These are phyloP conservation scores for Acanthosepion pharaonis DNA, from an alignment of 2,888 invertebrate species.

Conservation along the genomic window DNA sequence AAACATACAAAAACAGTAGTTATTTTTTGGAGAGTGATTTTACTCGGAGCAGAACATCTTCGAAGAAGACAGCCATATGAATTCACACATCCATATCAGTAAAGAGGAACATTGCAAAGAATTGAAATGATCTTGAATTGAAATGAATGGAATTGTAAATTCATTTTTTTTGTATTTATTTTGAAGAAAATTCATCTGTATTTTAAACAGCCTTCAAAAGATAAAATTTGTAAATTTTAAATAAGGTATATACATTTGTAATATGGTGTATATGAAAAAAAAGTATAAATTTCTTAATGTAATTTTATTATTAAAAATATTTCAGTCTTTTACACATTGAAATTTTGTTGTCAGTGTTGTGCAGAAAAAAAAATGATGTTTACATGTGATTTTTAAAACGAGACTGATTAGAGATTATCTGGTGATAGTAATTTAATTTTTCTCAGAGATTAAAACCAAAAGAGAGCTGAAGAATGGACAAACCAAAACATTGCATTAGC, in stretches of 20 bases:
- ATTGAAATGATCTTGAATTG: neutral
- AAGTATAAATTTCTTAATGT: neutral
- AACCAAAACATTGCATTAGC: too few relatives aligned
- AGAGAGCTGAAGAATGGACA: too few relatives aligned
- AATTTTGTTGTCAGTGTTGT: neutral
- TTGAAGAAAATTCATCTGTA: neutral
- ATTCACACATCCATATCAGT: neutral
- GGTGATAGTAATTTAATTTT: too few relatives aligned
- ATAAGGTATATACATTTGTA: neutral
- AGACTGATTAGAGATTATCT: too few relatives aligned
- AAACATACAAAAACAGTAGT: too few relatives aligned
- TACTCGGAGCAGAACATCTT: neutral
- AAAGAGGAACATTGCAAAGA: neutral
- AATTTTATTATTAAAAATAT: constrained; percentile 1
- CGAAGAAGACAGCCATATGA: neutral
- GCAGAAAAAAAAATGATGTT: too few relatives aligned
- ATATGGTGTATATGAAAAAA: neutral
- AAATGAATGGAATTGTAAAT: neutral
- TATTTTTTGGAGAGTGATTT: neutral
- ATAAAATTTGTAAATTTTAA: neutral
- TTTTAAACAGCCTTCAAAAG: neutral
- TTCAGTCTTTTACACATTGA: neutral
- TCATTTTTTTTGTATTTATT: neutral
- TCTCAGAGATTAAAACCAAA: too few relatives aligned
- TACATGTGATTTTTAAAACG: too few relatives aligned